These are phyloP conservation scores for Micropoecilia bifurca DNA, from an alignment of 2,797 vertebrate species.

Conservation along the genomic window DNA sequence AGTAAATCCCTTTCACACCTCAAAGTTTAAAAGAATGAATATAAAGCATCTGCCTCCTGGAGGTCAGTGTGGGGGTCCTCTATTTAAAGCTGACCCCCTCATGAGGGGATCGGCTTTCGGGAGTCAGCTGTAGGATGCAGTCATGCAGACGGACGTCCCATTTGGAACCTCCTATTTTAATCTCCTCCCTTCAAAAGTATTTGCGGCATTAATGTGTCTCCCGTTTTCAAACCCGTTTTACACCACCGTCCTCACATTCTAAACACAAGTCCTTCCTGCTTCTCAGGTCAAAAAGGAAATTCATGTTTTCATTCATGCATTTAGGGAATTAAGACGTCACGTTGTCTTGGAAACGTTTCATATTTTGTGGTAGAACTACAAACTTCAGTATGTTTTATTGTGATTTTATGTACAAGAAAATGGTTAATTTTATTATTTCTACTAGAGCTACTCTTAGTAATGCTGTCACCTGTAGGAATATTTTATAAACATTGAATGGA, in stretches of 20 bases:
- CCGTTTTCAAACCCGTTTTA: constrained; percentile 28
- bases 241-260: background rate
- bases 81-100: constrained; percentile 61
- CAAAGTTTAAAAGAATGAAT: background rate
- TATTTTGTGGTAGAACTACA: background rate
- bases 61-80: constrained; percentile 32
- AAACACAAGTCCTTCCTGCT: background rate
- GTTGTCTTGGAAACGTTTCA: background rate
- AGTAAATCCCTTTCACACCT: background rate
- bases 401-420: background rate
- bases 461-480: too few relatives aligned
- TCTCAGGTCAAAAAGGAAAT: background rate
- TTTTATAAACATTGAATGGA: too few relatives aligned
- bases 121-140: constrained; percentile 62
- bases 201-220: constrained; percentile 57
- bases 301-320: background rate
- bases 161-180: constrained; percentile 63
- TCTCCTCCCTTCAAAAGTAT: constrained; percentile 55
- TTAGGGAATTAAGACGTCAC: background rate
- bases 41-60: background rate
- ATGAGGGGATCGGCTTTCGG: constrained; percentile 53
- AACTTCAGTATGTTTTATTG: background rate
- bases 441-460: too few relatives aligned
- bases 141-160: constrained; percentile 46
- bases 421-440: too few relatives aligned